A percentile compares a stretch with the other conserved stretches of the same genome.
phyloP scores from a whole-genome alignment of 2,797 vertebrate genomes.

The Hoplostethus mediterraneus region DNA sequence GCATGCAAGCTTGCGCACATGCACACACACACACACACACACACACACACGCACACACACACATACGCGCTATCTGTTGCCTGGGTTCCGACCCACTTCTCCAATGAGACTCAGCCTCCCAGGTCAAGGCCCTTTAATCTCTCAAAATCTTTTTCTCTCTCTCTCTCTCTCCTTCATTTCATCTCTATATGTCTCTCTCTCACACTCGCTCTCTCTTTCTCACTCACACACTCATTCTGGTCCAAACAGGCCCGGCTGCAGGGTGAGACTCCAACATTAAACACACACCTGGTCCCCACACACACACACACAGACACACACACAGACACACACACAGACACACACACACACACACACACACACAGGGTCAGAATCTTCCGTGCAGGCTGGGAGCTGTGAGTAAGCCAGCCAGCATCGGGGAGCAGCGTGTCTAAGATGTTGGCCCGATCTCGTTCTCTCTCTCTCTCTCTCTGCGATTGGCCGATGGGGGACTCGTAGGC shows the following conservation, averaged over 20 bases:
- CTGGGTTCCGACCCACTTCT: conserved; percentile 56
- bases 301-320: not conserved
- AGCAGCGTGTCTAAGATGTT: not conserved
- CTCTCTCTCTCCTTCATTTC: conserved; percentile 22
- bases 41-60: conserved; percentile 23
- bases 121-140: conserved; percentile 51
- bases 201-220: not conserved
- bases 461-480: not conserved
- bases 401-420: conserved; percentile 12
- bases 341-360: conserved; percentile 2
- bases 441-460: not conserved
- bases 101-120: conserved; percentile 43
- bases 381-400: not conserved
- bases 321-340: not conserved
- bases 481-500: conserved; percentile 26
- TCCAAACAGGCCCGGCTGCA: conserved; percentile 35
- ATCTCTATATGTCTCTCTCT: no score
- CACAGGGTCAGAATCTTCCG: conserved; percentile 10
- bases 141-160: conserved; percentile 25
- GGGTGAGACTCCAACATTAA: conserved; percentile 45
- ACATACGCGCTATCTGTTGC: conserved; percentile 31
- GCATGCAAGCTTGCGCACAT: conserved; percentile 29
- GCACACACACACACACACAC: conserved; percentile 22
- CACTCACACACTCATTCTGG: not conserved
- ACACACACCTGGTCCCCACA: conserved; percentile 49